Conservation (phyloP, 2,888 invertebrate genomes). For the Oscheius sp. region DNA sequence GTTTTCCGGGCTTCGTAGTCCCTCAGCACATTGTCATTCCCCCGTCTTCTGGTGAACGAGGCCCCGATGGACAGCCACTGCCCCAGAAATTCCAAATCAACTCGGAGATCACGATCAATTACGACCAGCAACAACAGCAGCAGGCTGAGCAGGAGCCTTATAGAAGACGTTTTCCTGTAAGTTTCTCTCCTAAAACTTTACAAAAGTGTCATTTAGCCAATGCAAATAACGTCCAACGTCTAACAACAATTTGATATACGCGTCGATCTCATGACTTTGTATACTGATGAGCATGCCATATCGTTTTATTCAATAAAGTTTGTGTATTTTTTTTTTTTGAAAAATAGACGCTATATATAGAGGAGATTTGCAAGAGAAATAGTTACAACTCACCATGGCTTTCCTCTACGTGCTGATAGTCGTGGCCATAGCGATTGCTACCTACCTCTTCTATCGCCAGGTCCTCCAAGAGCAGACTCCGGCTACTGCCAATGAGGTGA, state of each 20-base stretch:
- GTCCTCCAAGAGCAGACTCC: too few relatives aligned
- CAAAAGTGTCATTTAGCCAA: slow-evolving; percentile 19
- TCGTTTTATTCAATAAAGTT: not conserved
- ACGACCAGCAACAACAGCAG: slow-evolving; percentile 52
- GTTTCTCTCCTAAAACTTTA: not conserved
- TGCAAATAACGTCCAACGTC: slow-evolving; percentile 38
- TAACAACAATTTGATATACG: slow-evolving; percentile 11
- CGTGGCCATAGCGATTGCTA: too few relatives aligned
- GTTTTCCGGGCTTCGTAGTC: slow-evolving; percentile 61
- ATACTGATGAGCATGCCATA: slow-evolving; percentile 27
- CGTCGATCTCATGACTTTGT: slow-evolving; percentile 35
- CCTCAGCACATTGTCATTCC: slow-evolving; percentile 73
- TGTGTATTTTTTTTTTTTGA: not conserved
- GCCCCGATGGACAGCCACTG: slow-evolving; percentile 60
- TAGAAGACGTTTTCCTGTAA: slow-evolving; percentile 12
- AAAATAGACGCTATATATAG: not conserved
- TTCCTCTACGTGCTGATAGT: not conserved
- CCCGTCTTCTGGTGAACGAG: slow-evolving; percentile 58
- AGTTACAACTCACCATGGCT: not conserved
- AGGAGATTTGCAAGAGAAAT: not conserved
- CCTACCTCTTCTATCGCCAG: too few relatives aligned
- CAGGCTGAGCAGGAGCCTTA: slow-evolving; percentile 14
- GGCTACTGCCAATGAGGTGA: too few relatives aligned
- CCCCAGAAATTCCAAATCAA: slow-evolving; percentile 71
- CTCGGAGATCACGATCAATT: slow-evolving; percentile 72